Evolutionary conservation across 2,888 invertebrate genomes (phyloP).

Genomic region (Carterocephalus palaemon): DNA sequence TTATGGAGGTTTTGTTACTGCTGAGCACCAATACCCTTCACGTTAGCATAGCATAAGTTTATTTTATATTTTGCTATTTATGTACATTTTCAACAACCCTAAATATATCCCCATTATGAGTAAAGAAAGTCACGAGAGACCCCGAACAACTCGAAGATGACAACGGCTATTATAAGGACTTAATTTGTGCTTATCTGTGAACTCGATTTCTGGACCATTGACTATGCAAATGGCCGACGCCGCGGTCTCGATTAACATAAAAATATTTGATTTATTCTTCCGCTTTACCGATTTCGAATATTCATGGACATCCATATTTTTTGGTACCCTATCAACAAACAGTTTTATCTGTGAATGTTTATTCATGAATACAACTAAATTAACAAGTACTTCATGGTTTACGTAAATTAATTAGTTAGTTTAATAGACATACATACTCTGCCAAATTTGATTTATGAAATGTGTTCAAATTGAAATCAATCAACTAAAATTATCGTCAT

Average conservation of each 20-base stretch:
- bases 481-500: too few species aligned
- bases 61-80: too few species aligned
- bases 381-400: neutral
- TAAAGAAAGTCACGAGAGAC: too few species aligned
- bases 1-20: too few species aligned
- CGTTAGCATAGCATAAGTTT: too few species aligned
- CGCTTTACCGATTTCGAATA: constrained; percentile 32
- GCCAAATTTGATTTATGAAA: too few species aligned
- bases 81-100: neutral
- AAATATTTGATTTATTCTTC: constrained; percentile 36
- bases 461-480: too few species aligned
- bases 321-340: constrained; percentile 6
- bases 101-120: too few species aligned
- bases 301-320: constrained; percentile 31
- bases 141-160: too few species aligned
- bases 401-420: too few species aligned
- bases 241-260: constrained; percentile 38
- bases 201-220: constrained; percentile 37
- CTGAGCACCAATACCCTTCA: too few species aligned
- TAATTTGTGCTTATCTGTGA: constrained; percentile 41
- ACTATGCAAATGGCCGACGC: constrained; percentile 39
- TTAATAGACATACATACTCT: too few species aligned
- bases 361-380: neutral
- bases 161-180: constrained; percentile 29
- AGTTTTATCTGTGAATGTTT: constrained; percentile 6